These are phyloP conservation scores for Grallaria varia DNA, from an alignment of 2,113 vertebrate species.

Conservation along the genomic window DNA sequence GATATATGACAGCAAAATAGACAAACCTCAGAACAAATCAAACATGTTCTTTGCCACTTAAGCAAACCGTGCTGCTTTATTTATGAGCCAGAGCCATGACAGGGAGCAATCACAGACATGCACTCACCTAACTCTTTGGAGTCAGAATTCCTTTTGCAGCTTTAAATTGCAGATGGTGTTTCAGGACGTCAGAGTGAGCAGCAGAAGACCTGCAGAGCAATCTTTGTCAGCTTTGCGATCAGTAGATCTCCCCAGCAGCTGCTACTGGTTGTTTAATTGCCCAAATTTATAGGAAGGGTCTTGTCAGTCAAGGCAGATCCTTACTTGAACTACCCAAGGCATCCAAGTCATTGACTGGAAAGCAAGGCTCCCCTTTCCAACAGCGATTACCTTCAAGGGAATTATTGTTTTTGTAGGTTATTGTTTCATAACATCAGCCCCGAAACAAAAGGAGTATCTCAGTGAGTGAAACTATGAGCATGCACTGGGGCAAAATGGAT, in stretches of 20 bases:
- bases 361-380: slow-evolving; percentile 60
- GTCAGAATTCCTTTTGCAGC: not conserved
- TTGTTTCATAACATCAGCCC: slow-evolving; percentile 64
- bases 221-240: not conserved
- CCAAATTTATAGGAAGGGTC: slow-evolving; percentile 73
- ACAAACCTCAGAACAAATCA: not conserved
- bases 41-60: not conserved
- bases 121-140: slow-evolving; percentile 62
- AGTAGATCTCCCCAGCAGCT: slow-evolving; percentile 23
- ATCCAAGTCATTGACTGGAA: slow-evolving; percentile 66
- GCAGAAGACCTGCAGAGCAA: not conserved
- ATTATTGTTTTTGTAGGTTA: not conserved
- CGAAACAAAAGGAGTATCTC: slow-evolving; percentile 53
- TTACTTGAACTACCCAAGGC: slow-evolving; percentile 71
- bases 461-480: slow-evolving; percentile 57
- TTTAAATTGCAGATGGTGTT: slow-evolving; percentile 18
- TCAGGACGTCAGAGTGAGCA: not conserved
- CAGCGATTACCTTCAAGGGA: slow-evolving; percentile 40
- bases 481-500: slow-evolving; percentile 43
- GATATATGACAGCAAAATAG: not conserved
- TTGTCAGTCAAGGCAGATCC: slow-evolving; percentile 77
- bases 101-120: not conserved
- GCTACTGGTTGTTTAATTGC: slow-evolving; percentile 46
- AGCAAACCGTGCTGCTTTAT: not conserved
- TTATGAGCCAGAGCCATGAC: not conserved